Percentiles rank a stretch among this genome's conserved stretches.
Conservation (phyloP, 2,113 vertebrate genomes). For the Benitochromis conjunctus region DNA sequence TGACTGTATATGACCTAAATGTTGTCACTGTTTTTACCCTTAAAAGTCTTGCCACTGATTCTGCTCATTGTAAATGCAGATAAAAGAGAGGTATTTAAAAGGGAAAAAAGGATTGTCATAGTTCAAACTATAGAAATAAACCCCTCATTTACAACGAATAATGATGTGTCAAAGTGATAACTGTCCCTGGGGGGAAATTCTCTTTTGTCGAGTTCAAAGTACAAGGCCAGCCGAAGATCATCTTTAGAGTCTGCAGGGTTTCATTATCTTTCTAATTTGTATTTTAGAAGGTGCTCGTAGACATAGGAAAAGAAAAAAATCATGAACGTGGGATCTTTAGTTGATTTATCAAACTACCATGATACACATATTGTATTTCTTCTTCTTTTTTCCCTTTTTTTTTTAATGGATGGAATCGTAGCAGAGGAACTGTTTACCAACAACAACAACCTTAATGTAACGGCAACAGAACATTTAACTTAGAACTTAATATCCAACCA, state of each 20-base stretch:
- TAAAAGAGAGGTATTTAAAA: neutral
- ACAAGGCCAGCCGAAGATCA: neutral
- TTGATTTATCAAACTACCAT: neutral
- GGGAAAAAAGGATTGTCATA: neutral
- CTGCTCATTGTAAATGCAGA: constrained; percentile 11
- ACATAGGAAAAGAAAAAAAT: neutral
- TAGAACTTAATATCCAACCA: neutral
- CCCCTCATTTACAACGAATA: neutral
- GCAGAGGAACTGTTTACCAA: neutral
- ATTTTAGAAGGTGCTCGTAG: neutral
- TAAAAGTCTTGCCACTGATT: neutral
- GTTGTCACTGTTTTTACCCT: neutral
- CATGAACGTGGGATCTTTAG: neutral
- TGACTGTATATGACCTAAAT: neutral
- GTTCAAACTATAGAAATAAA: constrained; percentile 2
- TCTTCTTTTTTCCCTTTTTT: neutral
- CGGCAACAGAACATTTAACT: neutral
- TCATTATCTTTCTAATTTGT: neutral
- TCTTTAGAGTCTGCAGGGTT: neutral
- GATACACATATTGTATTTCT: neutral
- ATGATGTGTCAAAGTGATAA: neutral
- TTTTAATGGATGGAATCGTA: neutral
- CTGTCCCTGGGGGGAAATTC: neutral
- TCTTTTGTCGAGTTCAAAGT: constrained; percentile 15
- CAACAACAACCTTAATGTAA: neutral